A percentile compares a stretch with the other conserved stretches of the same genome.
phyloP scores from a whole-genome alignment of 2,113 vertebrate genomes.

The Saguinus imperator region DNA sequence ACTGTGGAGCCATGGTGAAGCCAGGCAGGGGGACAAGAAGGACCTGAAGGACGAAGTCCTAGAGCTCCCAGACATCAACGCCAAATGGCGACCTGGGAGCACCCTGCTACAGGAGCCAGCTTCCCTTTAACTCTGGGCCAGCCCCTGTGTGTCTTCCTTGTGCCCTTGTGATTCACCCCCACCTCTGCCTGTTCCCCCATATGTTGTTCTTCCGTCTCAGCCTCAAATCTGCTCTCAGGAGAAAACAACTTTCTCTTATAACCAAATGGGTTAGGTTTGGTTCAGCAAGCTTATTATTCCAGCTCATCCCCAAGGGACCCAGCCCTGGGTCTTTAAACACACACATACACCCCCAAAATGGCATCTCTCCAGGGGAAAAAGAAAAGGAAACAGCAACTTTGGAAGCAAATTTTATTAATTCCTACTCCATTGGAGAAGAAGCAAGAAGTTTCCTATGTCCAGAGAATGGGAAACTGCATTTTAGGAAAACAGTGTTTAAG shows the following conservation, averaged over 20 bases:
- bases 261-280: conserved; percentile 37
- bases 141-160: background rate
- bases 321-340: background rate
- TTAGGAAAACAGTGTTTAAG: conserved; percentile 24
- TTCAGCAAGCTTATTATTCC: background rate
- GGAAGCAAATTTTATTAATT: conserved; percentile 8
- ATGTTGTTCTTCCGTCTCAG: background rate
- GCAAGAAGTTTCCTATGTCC: background rate
- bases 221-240: background rate
- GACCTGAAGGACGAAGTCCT: background rate
- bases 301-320: background rate
- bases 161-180: background rate
- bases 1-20: background rate
- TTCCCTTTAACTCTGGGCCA: background rate
- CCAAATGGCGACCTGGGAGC: background rate
- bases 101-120: background rate
- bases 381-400: background rate
- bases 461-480: background rate
- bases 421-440: background rate
- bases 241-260: conserved; percentile 26
- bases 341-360: background rate
- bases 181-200: background rate
- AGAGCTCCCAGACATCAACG: background rate
- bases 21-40: background rate
- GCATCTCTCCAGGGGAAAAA: background rate